Conservation (phyloP, 37 sponge, comb jelly and placozoan species). For the Diacarnus erythraeanus region DNA sequence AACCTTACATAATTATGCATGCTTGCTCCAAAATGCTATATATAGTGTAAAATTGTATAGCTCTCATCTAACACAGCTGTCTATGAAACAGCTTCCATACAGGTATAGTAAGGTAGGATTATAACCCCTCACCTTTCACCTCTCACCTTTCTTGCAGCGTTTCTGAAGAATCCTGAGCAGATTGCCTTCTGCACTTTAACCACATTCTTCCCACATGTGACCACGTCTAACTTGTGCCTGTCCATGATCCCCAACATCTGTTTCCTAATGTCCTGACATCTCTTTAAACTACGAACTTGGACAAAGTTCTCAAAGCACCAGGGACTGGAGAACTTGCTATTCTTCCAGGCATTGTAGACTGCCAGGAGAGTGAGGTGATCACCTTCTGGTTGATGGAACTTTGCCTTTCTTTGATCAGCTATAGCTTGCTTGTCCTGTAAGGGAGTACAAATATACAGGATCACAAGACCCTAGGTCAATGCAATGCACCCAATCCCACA, state of each 20-base stretch:
- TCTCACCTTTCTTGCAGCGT: conserved; percentile 86
- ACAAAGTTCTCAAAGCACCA: conserved; percentile 99
- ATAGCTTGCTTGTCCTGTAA: conserved; percentile 90
- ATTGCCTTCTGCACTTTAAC: conserved; percentile 93
- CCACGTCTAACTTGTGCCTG: conserved; percentile 95
- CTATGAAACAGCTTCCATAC: too few species aligned
- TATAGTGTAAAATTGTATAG: too few species aligned
- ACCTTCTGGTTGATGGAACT: conserved; percentile 96
- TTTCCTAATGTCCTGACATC: conserved; percentile 92
- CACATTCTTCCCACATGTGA: conserved; percentile 89
- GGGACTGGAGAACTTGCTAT: conserved; percentile 91
- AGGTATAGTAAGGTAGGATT: too few species aligned
- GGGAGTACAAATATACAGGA: background rate
- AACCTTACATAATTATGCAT: too few species aligned
- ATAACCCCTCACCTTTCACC: background rate
- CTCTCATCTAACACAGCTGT: too few species aligned
- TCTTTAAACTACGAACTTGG: conserved; percentile 83
- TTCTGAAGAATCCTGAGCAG: conserved; percentile 94
- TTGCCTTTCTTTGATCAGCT: conserved; percentile 95
- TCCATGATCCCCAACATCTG: conserved; percentile 99
- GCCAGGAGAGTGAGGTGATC: conserved; percentile 96
- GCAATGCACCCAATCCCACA: background rate
- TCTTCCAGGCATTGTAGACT: conserved; percentile 99
- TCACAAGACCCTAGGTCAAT: background rate
- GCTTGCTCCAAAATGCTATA: too few species aligned